These are phyloP conservation scores for Meriones psammophilus DNA, from an alignment of 2,797 vertebrate species.

Conservation along the genomic window DNA sequence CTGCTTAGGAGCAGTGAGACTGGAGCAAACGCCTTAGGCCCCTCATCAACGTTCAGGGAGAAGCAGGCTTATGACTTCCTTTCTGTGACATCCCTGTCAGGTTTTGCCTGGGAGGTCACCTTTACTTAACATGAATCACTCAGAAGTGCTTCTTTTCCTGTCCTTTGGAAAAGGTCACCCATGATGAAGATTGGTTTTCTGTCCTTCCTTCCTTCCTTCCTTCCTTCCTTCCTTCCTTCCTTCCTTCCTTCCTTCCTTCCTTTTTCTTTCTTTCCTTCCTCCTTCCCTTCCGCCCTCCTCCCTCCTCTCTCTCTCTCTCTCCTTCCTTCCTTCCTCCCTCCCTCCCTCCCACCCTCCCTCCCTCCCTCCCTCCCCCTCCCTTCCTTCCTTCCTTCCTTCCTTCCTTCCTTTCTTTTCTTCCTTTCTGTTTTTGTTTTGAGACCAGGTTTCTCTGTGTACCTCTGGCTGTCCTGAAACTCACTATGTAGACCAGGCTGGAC, in stretches of 20 bases:
- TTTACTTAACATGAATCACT: background rate
- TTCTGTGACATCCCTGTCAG: background rate
- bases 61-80: background rate
- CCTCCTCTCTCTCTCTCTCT: too few species aligned
- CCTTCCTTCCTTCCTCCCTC: background rate
- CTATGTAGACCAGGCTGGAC: background rate
- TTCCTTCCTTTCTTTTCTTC: background rate
- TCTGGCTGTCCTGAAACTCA: background rate
- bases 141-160: background rate
- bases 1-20: background rate
- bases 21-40: background rate
- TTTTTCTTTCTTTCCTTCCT: accelerated
- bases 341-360: too few species aligned
- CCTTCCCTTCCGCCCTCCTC: too few species aligned
- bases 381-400: too few species aligned
- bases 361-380: too few species aligned
- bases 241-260: background rate
- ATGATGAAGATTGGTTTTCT: too few species aligned
- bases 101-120: background rate
- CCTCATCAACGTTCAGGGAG: too few species aligned
- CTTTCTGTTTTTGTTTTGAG: background rate
- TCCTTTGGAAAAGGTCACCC: background rate
- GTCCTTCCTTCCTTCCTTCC: too few species aligned
- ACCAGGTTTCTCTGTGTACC: background rate
- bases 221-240: too few species aligned